Evolutionary conservation across 2,888 invertebrate species (phyloP).

Genomic region (Tachina grossa): DNA sequence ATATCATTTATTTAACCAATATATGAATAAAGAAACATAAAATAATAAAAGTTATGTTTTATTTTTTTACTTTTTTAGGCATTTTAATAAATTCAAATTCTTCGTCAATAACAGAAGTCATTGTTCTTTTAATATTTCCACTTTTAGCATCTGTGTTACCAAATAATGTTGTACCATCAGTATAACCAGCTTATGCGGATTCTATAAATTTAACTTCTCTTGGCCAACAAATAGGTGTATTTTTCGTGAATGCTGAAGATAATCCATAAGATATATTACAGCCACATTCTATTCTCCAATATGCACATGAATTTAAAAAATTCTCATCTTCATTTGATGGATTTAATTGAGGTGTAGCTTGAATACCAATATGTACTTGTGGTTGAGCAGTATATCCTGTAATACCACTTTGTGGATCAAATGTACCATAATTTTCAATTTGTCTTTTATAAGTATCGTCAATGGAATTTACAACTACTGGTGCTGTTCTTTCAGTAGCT

Average conservation of each 20-base stretch:
- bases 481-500: background rate
- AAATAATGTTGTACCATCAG: background rate
- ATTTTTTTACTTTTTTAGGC: background rate
- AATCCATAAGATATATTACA: background rate
- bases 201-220: background rate
- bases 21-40: background rate
- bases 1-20: background rate
- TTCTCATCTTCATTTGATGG: background rate
- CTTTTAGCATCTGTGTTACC: background rate
- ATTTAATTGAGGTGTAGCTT: constrained; percentile 47
- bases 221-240: background rate
- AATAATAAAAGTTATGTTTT: background rate
- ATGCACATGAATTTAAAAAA: constrained; percentile 11
- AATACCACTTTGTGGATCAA: background rate
- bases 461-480: background rate
- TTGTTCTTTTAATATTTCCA: background rate
- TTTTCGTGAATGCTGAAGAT: background rate
- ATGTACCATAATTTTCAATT: constrained; percentile 1
- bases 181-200: background rate
- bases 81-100: background rate
- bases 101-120: background rate
- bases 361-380: constrained; percentile 39
- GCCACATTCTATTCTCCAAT: background rate
- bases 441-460: background rate
- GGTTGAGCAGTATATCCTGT: constrained; percentile 1